These are phyloP conservation scores for Cenopis cana DNA, from an alignment of 2,888 invertebrate genomes.

Conservation along the genomic window DNA sequence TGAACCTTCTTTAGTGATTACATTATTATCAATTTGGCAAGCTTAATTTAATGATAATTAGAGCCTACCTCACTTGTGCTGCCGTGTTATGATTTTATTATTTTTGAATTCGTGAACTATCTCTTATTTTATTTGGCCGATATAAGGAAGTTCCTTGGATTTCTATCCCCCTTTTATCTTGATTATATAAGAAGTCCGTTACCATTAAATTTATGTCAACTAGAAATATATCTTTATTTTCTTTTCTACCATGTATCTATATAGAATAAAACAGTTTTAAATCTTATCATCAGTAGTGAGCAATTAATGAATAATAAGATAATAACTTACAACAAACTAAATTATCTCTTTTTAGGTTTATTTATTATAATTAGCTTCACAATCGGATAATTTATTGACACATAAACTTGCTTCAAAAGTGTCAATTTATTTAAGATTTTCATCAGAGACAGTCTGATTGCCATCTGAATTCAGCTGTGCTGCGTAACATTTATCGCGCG, in stretches of 20 bases:
- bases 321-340: background rate
- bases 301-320: background rate
- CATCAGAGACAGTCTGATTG: conserved; percentile 43
- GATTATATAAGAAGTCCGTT: background rate
- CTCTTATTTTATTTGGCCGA: background rate
- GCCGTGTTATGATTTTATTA: conserved; percentile 5
- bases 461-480: conserved; percentile 48
- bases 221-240: background rate
- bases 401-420: conserved; percentile 14
- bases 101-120: conserved; percentile 10
- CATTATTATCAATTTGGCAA: conserved; percentile 83
- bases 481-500: conserved; percentile 47
- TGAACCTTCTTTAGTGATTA: conserved; percentile 68
- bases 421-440: conserved; percentile 37
- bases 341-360: no score
- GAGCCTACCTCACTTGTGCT: conserved; percentile 5
- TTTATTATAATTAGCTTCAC: background rate
- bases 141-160: background rate
- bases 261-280: no score
- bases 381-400: background rate
- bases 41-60: conserved; percentile 61
- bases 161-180: background rate
- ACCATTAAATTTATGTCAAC: background rate
- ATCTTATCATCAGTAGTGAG: background rate
- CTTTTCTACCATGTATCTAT: background rate